Conservation (phyloP, 2,797 vertebrate genomes). For the Typhlichthys eigenmanni region DNA sequence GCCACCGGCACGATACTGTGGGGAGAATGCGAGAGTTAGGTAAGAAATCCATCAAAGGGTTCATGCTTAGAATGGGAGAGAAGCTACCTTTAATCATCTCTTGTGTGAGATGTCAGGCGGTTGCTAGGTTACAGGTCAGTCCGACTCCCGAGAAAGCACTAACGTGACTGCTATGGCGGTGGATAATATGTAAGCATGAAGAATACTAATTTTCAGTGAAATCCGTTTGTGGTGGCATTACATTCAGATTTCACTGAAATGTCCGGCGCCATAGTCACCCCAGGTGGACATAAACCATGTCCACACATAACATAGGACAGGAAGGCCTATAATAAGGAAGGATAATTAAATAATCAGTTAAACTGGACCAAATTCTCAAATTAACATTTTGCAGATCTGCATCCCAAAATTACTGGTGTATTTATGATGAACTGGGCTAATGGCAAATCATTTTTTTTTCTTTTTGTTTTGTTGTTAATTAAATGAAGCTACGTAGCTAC, state of each 20-base stretch:
- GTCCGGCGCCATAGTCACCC: too few relatives aligned
- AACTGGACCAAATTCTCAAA: too few relatives aligned
- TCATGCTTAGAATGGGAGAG: slow-evolving; percentile 69
- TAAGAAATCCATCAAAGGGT: slow-evolving; percentile 51
- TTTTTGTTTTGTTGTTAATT: too few relatives aligned
- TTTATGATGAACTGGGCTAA: background rate
- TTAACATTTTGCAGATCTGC: background rate
- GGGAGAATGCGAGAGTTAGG: slow-evolving; percentile 30
- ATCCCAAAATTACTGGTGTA: background rate
- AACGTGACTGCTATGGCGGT: slow-evolving; percentile 46
- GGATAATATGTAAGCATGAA: slow-evolving; percentile 47
- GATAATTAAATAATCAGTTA: too few relatives aligned
- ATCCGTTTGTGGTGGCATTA: slow-evolving; percentile 8
- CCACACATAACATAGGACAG: too few relatives aligned
- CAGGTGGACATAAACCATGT: too few relatives aligned
- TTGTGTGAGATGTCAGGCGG: slow-evolving; percentile 59
- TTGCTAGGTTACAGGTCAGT: slow-evolving; percentile 83
- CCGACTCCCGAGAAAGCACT: slow-evolving; percentile 44
- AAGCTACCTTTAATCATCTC: slow-evolving; percentile 70
- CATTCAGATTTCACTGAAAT: background rate
- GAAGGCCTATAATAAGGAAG: too few relatives aligned
- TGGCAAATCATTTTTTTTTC: too few relatives aligned
- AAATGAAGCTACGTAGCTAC: too few relatives aligned
- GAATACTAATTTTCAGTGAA: slow-evolving; percentile 39
- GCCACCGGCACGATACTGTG: slow-evolving; percentile 35